Base-by-base conservation (phyloP, 1,140 invertebrate species). In the Bombyx mandarina region DNA sequence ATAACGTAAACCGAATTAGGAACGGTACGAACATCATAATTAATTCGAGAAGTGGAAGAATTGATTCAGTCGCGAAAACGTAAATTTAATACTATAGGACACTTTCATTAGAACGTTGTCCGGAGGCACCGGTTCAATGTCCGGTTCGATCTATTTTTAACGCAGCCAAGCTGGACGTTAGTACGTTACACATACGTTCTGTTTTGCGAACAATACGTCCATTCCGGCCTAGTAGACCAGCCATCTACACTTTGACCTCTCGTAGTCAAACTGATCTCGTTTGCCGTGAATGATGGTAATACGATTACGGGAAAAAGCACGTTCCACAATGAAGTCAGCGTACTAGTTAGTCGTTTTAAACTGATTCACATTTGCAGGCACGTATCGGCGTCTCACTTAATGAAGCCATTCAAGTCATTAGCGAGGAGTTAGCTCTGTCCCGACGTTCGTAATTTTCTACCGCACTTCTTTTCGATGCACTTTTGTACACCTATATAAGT, bases 101-200 rank as follows among this genome's bases (percentile, higher is more conserved):
- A 80, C 66, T 80, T 79, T 77, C 75, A 80, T 79, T 79, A 77
- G 69, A 56, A 53, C 63, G 65, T 71, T 76, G 80, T 81, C 75
- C 77, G 71, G 73, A 67, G 63, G 57, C 57, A 57, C 54, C 73
- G 66, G 79, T 83, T 83, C 80, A 83, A 83, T 78, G 80, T 81
- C 77, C 80, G 78, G 73, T 68, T 55, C 60, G 52, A 55, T 73
- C 77, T 83, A 83, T 83, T 77, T 81, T 79, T 83, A 83, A 74
- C 62, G 66, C 69, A 66, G 62, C 60, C 60, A 61, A 53, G 54
- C 58, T 47, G 59, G 49, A 65, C 68, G 69, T 54, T 51, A 54
- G 53, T 63, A 63, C 43, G 63, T 54, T 73, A 70, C 70, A 79
- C 78, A 79, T 67, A 61, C 70, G 66, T 62, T 47, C 8, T 72